Evolutionary conservation across 2,797 vertebrate genomes (phyloP).

Genomic region (Bradypodion ventrale): DNA sequence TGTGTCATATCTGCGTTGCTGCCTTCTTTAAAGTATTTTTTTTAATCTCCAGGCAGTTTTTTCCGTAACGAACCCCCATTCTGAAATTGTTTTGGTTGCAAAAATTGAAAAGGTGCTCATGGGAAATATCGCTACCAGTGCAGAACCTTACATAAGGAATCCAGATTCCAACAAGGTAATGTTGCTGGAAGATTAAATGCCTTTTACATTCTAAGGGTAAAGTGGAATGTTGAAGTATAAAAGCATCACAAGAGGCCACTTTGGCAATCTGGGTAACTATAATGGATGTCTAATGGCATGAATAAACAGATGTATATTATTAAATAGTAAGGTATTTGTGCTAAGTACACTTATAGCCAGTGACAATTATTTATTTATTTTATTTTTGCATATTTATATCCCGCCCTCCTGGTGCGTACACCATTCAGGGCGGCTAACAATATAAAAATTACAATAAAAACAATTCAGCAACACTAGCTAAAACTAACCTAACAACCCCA

Average conservation of each 20-base stretch:
- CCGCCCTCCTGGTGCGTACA: too few relatives aligned
- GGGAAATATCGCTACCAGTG: slow-evolving; percentile 90
- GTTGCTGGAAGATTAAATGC: background rate
- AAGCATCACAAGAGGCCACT: background rate
- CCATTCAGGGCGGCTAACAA: too few relatives aligned
- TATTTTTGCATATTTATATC: too few relatives aligned
- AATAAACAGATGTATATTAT: too few relatives aligned
- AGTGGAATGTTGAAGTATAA: slow-evolving; percentile 6
- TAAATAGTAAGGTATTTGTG: background rate
- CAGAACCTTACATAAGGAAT: slow-evolving; percentile 96
- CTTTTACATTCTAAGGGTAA: background rate
- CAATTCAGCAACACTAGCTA: too few relatives aligned
- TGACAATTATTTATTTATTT: too few relatives aligned
- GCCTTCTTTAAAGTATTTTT: background rate
- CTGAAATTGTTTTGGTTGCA: slow-evolving; percentile 93
- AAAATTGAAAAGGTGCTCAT: slow-evolving; percentile 95
- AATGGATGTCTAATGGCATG: background rate
- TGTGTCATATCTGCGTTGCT: background rate
- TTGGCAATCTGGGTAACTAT: background rate
- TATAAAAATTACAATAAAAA: too few relatives aligned
- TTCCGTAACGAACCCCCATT: slow-evolving; percentile 93
- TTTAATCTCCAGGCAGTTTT: slow-evolving; percentile 86
- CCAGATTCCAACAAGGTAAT: slow-evolving; percentile 95
- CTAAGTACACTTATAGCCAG: background rate
- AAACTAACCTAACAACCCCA: too few relatives aligned